Base-by-base conservation (phyloP, 1,140 invertebrate species). In the Anthonomus grandis region DNA sequence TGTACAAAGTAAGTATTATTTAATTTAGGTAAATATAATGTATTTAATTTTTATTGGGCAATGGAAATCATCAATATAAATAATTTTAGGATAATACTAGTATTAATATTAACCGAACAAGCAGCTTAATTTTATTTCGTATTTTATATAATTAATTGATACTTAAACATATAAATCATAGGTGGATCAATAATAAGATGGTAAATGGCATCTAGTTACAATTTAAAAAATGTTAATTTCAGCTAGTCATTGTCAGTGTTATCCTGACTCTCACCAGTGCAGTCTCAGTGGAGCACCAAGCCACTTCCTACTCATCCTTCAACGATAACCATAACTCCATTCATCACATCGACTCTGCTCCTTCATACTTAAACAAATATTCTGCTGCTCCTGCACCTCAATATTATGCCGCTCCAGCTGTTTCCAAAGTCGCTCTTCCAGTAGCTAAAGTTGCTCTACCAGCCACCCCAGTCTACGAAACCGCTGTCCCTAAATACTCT, bases 291-390 rank as follows among this genome's bases (percentile, higher is more conserved):
- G 37, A n/a, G n/a, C n/a, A 36, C 24, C 60, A 38, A 24, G 57
- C 61, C 2, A 63, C 61, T n/a, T 63, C 61, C 3, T 63, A 37
- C 23, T 24, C 41, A 5, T 46, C 44, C 5, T 63, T 57, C 49
- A 63, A 63, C 42, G 42, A 63, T 27, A 51, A 63, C 24, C 64
- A 48, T 48, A 62, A 61, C 53, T 60, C 54, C 27, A 70, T 75
- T 3, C 74, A 75, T n/a, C 64, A 77, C 45, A 73, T 78, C 42
- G 76, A 77, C 60, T 69, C 77, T 44, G 46, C 57, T 23, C 75
- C 75, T 10, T 67, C 74, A 13, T 75, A 74, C 18, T n/a, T n/a
- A n/a, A n/a, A n/a, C n/a, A n/a, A n/a, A n/a, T 74, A 77, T 15
- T 46, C 47, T 10, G 56, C 51, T 37, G 79, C 79, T 55, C 79